These are phyloP conservation scores for Hydractinia symbiolongicarpus DNA, from an alignment of 30 jellyfish, hydroid and myxozoan genomes.

Conservation along the genomic window DNA sequence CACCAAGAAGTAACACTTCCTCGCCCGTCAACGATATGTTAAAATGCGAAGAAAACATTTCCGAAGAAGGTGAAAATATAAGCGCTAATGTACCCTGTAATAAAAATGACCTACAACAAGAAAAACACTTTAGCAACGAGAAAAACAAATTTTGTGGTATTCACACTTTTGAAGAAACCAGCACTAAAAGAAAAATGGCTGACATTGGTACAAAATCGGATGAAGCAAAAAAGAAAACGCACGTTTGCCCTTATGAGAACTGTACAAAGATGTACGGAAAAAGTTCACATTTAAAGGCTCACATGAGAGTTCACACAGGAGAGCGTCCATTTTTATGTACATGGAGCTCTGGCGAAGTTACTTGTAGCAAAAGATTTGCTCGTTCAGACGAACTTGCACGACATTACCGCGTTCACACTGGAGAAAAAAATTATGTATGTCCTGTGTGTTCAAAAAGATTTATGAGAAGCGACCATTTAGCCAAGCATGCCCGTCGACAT, in stretches of 20 bases:
- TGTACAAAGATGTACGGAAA: conserved; percentile 91
- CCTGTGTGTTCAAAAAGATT: conserved; percentile 94
- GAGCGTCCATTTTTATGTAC: conserved; percentile 94
- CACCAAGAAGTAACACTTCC: conserved; percentile 96
- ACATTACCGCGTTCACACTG: conserved; percentile 95
- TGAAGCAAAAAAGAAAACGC: conserved; percentile 54
- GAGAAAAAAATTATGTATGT: conserved; percentile 93
- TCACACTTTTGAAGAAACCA: not conserved
- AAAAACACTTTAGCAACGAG: not conserved
- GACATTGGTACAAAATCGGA: not conserved
- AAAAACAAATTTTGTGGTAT: not conserved
- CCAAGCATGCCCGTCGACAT: conserved; percentile 94
- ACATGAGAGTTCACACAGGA: conserved; percentile 95
- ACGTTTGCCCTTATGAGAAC: conserved; percentile 75
- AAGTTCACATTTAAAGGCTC: conserved; percentile 97
- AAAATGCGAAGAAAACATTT: not conserved
- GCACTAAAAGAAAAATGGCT: not conserved
- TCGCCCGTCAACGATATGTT: conserved; percentile 76
- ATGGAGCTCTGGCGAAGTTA: conserved; percentile 52
- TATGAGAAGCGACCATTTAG: conserved; percentile 96
- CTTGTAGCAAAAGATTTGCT: conserved; percentile 95
- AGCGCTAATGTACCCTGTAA: not conserved
- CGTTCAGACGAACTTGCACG: conserved; percentile 99
- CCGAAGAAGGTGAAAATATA: not conserved
- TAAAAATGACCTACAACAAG: not conserved